phyloP scores from a whole-genome alignment of 2,888 invertebrate genomes.

The Nasonia oneida region DNA sequence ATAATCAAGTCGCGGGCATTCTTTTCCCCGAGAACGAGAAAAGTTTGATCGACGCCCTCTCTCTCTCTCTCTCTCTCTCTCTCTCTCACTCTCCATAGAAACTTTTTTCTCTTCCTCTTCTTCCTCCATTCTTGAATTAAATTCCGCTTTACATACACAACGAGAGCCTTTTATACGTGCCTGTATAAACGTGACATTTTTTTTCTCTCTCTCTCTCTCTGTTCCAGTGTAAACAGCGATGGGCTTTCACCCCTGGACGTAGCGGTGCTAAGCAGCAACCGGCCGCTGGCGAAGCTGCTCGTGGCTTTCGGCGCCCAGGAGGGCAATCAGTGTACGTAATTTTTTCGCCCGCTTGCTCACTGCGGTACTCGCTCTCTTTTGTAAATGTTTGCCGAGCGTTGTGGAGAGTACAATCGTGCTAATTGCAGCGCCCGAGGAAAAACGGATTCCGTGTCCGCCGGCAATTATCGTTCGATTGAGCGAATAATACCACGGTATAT shows the following conservation, averaged over 20 bases:
- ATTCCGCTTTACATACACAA: neutral
- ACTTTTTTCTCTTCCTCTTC: neutral
- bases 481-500: neutral
- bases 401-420: neutral
- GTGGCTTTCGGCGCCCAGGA: conserved; percentile 92
- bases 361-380: neutral
- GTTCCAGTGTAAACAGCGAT: conserved; percentile 90
- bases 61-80: neutral
- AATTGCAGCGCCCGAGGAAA: neutral
- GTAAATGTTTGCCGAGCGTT: neutral
- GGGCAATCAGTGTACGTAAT: conserved; percentile 89
- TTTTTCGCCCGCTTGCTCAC: neutral
- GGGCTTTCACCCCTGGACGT: conserved; percentile 95
- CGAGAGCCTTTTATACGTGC: too few species aligned
- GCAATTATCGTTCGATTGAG: conserved; percentile 20
- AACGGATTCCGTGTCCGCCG: conserved; percentile 15
- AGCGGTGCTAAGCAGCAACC: conserved; percentile 94
- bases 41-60: conserved; percentile 29
- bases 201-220: conserved; percentile 46
- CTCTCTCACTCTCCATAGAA: neutral
- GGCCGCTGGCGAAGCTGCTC: conserved; percentile 93
- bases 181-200: neutral
- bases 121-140: neutral
- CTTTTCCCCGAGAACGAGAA: conserved; percentile 48
- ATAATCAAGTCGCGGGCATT: conserved; percentile 37